A percentile compares a stretch with the other conserved stretches of the same genome.
phyloP scores from a whole-genome alignment of 2,888 invertebrate genomes.

The Phlogophora meticulosa region DNA sequence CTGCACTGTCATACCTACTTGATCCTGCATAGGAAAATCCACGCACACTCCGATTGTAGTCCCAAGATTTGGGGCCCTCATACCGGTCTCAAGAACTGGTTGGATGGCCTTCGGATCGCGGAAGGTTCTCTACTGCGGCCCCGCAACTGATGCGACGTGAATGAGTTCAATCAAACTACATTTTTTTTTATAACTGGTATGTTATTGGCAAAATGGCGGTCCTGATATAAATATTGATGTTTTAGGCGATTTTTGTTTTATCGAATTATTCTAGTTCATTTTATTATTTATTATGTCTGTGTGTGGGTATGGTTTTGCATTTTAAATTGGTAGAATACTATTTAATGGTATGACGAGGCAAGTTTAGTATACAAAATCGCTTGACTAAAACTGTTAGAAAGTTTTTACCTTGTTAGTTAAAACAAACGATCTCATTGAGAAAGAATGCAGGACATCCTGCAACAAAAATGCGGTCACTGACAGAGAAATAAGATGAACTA shows the following conservation, averaged over 20 bases:
- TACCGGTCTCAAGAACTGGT: constrained; percentile 85
- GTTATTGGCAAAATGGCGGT: constrained; percentile 49
- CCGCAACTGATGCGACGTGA: constrained; percentile 68
- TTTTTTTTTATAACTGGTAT: constrained; percentile 53
- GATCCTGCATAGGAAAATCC: constrained; percentile 50
- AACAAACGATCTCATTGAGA: not conserved
- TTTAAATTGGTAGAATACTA: constrained; percentile 25
- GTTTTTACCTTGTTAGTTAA: not conserved
- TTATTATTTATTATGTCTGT: not conserved
- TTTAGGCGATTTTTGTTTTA: constrained; percentile 18
- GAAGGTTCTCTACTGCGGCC: constrained; percentile 85
- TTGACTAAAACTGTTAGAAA: not conserved
- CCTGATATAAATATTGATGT: constrained; percentile 41
- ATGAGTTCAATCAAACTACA: constrained; percentile 49
- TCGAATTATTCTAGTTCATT: not conserved
- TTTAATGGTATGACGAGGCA: constrained; percentile 5
- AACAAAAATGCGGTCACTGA: no score
- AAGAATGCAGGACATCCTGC: not conserved
- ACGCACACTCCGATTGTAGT: constrained; percentile 41
- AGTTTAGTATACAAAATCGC: constrained; percentile 1
- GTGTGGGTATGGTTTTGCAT: constrained; percentile 26
- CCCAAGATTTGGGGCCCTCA: constrained; percentile 62
- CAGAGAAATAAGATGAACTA: no score
- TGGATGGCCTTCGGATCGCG: constrained; percentile 82
- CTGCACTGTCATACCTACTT: not conserved